phyloP scores from a whole-genome alignment of 2,797 vertebrate genomes.

The Phrynocephalus forsythii region DNA sequence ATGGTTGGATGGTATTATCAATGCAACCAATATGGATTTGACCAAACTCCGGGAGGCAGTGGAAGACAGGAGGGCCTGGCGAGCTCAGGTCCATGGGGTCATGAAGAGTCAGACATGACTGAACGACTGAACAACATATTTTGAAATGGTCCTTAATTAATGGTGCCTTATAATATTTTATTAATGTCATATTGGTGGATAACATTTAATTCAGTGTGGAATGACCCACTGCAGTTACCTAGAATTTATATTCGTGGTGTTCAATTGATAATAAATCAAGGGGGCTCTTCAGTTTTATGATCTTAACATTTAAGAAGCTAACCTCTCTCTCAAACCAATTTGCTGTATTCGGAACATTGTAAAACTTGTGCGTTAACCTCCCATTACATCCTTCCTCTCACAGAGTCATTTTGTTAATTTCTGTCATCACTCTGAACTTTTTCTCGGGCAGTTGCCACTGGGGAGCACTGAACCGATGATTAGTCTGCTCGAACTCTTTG shows the following conservation, averaged over 20 bases:
- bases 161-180: conserved; percentile 56
- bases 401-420: conserved; percentile 46
- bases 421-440: conserved; percentile 34
- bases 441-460: conserved; percentile 5
- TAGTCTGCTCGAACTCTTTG: neutral
- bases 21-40: too few species aligned
- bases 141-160: conserved; percentile 64
- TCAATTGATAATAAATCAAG: conserved; percentile 67
- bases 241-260: conserved; percentile 57
- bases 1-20: too few species aligned
- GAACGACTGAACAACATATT: neutral
- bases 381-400: conserved; percentile 30
- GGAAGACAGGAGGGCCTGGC: too few species aligned
- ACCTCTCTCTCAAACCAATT: conserved; percentile 60
- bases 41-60: too few species aligned
- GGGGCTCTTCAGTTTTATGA: conserved; percentile 59
- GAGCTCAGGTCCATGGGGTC: too few species aligned
- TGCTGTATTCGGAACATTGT: conserved; percentile 50
- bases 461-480: neutral
- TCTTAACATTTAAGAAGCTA: conserved; percentile 62
- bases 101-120: too few species aligned
- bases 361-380: conserved; percentile 52
- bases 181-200: conserved; percentile 67
- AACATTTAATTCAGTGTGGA: conserved; percentile 60
- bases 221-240: conserved; percentile 49